A percentile compares a stretch with the other conserved stretches of the same genome.
Evolutionary conservation across 2,113 vertebrate genomes (phyloP).

Genomic region (Cebus imitator): DNA sequence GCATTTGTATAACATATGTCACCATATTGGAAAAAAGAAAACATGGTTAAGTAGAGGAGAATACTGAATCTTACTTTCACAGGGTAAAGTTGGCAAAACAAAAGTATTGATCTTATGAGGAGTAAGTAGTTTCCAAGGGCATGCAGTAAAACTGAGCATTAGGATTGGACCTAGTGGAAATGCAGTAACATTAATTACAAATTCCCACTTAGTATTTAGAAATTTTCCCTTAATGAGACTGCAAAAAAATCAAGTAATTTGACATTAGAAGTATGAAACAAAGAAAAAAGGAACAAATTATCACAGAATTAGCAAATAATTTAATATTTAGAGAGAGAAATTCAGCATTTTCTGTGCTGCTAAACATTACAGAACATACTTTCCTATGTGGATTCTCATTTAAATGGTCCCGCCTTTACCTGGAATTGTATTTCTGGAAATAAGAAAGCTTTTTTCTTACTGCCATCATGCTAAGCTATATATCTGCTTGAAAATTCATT

Average conservation of each 20-base stretch:
- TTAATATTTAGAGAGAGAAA: not conserved
- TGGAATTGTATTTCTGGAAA: not conserved
- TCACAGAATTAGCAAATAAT: not conserved
- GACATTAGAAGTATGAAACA: not conserved
- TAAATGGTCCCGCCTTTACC: not conserved
- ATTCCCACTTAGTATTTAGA: not conserved
- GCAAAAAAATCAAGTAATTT: not conserved
- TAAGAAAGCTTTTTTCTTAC: not conserved
- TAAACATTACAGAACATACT: not conserved
- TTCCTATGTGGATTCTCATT: not conserved
- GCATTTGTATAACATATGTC: not conserved
- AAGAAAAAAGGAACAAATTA: not conserved
- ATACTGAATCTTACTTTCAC: not conserved
- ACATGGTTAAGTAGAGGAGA: not conserved
- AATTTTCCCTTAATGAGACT: not conserved
- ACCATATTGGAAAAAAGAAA: not conserved
- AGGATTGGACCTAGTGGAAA: not conserved
- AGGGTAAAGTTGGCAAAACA: not conserved
- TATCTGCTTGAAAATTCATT: not conserved
- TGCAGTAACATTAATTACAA: not conserved
- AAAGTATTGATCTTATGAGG: not conserved
- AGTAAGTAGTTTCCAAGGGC: not conserved
- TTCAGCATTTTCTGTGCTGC: not conserved
- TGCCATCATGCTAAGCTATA: not conserved
- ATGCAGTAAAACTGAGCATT: not conserved